Percentiles rank a stretch among this genome's conserved stretches.
These are phyloP conservation scores for Xerus inauris DNA, from an alignment of 2,113 vertebrate genomes.

Conservation along the genomic window DNA sequence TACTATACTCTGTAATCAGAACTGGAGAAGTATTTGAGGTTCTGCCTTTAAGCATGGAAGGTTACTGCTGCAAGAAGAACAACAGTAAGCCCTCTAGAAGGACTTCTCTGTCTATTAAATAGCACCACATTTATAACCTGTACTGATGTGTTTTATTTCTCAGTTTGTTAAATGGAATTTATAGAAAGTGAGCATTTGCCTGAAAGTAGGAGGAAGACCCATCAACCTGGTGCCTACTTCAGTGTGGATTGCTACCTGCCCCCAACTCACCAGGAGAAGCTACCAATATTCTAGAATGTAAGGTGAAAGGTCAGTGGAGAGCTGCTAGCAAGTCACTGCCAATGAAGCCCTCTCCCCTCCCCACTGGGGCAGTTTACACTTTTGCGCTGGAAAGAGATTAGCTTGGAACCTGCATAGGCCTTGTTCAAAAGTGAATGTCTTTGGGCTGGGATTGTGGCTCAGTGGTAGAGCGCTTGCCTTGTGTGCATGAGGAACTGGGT, in stretches of 20 bases:
- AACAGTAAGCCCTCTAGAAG: not conserved
- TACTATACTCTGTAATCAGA: not conserved
- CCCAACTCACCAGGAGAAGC: not conserved
- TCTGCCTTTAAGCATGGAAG: not conserved
- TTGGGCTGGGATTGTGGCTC: not conserved
- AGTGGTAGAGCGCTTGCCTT: too few species aligned
- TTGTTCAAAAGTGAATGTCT: not conserved
- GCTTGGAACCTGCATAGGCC: not conserved
- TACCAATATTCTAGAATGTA: constrained; percentile 8
- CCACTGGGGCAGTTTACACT: not conserved
- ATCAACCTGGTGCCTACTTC: not conserved
- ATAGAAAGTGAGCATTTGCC: constrained; percentile 58
- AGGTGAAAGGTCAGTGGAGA: not conserved
- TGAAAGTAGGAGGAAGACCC: constrained; percentile 7
- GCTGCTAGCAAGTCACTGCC: not conserved
- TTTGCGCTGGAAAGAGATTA: not conserved
- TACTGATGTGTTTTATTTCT: constrained; percentile 51
- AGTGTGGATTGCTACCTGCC: not conserved
- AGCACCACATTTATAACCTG: not conserved
- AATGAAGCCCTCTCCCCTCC: not conserved
- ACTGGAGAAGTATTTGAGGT: constrained; percentile 20
- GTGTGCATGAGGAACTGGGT: too few species aligned
- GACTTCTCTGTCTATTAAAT: constrained; percentile 14
- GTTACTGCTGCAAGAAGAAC: not conserved
- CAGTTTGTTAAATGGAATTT: constrained; percentile 57